phyloP scores from a whole-genome alignment of 2,797 vertebrate species.

The Poecilia gillii region DNA sequence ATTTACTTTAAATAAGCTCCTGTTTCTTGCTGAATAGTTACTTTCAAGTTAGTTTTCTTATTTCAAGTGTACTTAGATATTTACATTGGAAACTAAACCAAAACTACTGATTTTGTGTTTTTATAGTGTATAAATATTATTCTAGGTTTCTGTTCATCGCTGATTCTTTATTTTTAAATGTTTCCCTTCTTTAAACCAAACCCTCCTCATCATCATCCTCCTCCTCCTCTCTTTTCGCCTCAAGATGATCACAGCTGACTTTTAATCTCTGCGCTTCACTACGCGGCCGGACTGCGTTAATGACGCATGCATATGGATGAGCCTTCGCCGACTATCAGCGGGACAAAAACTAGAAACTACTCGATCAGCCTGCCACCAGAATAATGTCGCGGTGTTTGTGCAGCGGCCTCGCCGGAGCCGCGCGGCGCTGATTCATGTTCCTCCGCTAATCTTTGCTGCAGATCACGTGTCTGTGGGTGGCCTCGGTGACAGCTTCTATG shows the following conservation, averaged over 20 bases:
- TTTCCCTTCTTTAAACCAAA: constrained; percentile 8
- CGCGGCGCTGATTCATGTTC: constrained; percentile 20
- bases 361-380: constrained; percentile 6
- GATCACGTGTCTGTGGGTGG: constrained; percentile 97
- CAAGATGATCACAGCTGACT: constrained; percentile 66
- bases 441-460: constrained; percentile 69
- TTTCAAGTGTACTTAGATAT: too few relatives aligned
- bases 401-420: constrained; percentile 1
- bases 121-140: not conserved
- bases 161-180: constrained; percentile 14
- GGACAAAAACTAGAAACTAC: constrained; percentile 22
- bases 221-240: constrained; percentile 35
- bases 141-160: not conserved
- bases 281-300: constrained; percentile 61
- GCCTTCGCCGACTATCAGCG: constrained; percentile 42
- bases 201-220: not conserved
- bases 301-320: constrained; percentile 75
- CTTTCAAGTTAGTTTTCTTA: too few relatives aligned
- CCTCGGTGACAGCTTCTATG: constrained; percentile 98
- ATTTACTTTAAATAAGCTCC: too few relatives aligned
- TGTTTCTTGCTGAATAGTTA: too few relatives aligned
- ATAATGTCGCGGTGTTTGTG: not conserved
- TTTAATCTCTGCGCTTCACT: constrained; percentile 69
- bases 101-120: too few relatives aligned
- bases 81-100: too few relatives aligned